These are phyloP conservation scores for Oxyura jamaicensis DNA, from an alignment of 2,113 vertebrate species.

Conservation along the genomic window DNA sequence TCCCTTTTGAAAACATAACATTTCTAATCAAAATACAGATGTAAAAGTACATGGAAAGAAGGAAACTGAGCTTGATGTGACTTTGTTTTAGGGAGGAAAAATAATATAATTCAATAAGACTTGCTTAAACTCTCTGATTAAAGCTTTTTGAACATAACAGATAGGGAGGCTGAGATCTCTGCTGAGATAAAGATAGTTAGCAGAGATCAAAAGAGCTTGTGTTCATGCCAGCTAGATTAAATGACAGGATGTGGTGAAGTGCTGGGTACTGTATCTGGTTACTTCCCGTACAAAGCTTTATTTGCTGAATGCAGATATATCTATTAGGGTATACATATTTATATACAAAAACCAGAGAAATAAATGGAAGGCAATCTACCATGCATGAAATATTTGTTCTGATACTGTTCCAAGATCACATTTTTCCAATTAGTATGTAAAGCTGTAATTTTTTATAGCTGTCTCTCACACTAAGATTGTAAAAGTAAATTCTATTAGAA, in stretches of 20 bases:
- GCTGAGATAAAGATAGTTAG: slow-evolving; percentile 67
- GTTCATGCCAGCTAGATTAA: slow-evolving; percentile 63
- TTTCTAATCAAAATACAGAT: slow-evolving; percentile 65
- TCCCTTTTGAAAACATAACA: slow-evolving; percentile 48
- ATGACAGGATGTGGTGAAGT: slow-evolving; percentile 70
- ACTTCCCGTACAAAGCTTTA: slow-evolving; percentile 41
- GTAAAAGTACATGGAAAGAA: slow-evolving; percentile 21
- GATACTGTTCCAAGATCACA: slow-evolving; percentile 29
- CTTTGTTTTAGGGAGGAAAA: slow-evolving; percentile 43
- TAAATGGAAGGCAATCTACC: slow-evolving; percentile 48
- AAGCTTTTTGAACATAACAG: slow-evolving; percentile 67
- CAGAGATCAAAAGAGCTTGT: slow-evolving; percentile 72
- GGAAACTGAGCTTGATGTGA: slow-evolving; percentile 36
- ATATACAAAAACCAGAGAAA: slow-evolving; percentile 17
- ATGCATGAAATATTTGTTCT: slow-evolving; percentile 44
- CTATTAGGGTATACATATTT: not conserved
- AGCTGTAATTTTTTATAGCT: slow-evolving; percentile 45
- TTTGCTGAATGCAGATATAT: slow-evolving; percentile 29
- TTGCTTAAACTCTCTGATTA: slow-evolving; percentile 70
- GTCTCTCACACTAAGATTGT: slow-evolving; percentile 16
- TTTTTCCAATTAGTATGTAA: slow-evolving; percentile 57
- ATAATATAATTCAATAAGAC: slow-evolving; percentile 71
- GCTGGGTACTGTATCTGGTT: slow-evolving; percentile 54
- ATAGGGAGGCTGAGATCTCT: slow-evolving; percentile 71
- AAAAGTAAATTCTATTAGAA: slow-evolving; percentile 51